Evolutionary conservation across 2,113 vertebrate species (phyloP).

Genomic region (Apodemus speciosus): DNA sequence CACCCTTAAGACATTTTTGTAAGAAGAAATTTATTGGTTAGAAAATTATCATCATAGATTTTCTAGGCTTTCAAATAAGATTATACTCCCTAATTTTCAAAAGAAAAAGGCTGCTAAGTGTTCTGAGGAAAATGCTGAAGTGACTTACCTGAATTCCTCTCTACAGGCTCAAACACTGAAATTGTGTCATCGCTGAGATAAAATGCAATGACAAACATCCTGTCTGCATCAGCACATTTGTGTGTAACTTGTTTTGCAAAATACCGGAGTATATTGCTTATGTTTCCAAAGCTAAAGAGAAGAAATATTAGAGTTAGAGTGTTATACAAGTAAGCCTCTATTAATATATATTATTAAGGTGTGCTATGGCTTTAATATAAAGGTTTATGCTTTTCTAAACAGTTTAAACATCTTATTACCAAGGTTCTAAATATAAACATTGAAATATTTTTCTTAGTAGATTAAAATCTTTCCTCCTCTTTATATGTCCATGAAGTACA

Average conservation of each 20-base stretch:
- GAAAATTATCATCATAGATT: constrained; percentile 9
- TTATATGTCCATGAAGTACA: constrained; percentile 17
- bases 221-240: constrained; percentile 81
- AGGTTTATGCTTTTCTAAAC: constrained; percentile 31
- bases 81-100: constrained; percentile 26
- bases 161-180: constrained; percentile 87
- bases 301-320: constrained; percentile 29
- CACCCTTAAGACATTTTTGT: constrained; percentile 30
- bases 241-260: constrained; percentile 86
- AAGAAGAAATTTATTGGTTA: constrained; percentile 31
- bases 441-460: constrained; percentile 29
- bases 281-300: constrained; percentile 85
- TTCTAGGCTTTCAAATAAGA: constrained; percentile 48
- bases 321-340: constrained; percentile 17
- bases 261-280: constrained; percentile 89
- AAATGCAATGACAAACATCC: constrained; percentile 91
- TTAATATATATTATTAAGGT: neutral
- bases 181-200: constrained; percentile 92
- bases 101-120: constrained; percentile 28
- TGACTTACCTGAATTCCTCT: constrained; percentile 91
- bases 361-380: no score
- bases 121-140: constrained; percentile 36
- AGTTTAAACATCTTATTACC: constrained; percentile 24
- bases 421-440: constrained; percentile 53
- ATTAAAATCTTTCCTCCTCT: constrained; percentile 48